Conservation (phyloP, 2,113 vertebrate genomes). For the Vimba vimba region DNA sequence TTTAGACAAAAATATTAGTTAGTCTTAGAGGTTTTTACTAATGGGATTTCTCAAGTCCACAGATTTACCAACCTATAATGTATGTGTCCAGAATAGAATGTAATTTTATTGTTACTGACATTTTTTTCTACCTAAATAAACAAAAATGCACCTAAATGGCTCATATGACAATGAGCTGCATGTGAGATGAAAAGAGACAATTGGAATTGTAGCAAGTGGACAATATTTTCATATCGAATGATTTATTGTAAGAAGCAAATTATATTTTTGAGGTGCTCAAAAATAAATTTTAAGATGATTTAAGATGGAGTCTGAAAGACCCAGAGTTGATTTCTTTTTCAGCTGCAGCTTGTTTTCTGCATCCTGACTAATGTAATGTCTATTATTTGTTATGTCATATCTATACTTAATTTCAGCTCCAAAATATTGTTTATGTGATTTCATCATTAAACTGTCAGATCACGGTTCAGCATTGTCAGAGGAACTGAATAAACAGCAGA, state of each 20-base stretch:
- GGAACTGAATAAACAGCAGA: constrained; percentile 49
- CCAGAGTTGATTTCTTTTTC: not conserved
- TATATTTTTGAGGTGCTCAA: not conserved
- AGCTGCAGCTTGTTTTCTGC: not conserved
- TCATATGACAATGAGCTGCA: not conserved
- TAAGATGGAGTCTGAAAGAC: not conserved
- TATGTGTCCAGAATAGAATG: not conserved
- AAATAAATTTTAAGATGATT: not conserved
- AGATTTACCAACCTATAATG: not conserved
- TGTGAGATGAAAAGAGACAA: not conserved
- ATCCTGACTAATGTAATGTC: not conserved
- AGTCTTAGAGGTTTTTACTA: not conserved
- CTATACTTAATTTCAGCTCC: not conserved
- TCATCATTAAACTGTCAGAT: not conserved
- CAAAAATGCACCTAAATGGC: not conserved
- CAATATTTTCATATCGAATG: not conserved
- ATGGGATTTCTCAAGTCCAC: not conserved
- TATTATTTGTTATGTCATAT: not conserved
- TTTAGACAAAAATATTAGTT: not conserved
- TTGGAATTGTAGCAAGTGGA: not conserved
- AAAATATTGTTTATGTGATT: not conserved
- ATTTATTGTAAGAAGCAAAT: not conserved
- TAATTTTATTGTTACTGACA: not conserved
- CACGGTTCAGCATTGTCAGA: not conserved
- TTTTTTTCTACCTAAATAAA: too few species aligned